Evolutionary conservation across 2,888 invertebrate genomes (phyloP).

Genomic region (Drosophila mayaguana): DNA sequence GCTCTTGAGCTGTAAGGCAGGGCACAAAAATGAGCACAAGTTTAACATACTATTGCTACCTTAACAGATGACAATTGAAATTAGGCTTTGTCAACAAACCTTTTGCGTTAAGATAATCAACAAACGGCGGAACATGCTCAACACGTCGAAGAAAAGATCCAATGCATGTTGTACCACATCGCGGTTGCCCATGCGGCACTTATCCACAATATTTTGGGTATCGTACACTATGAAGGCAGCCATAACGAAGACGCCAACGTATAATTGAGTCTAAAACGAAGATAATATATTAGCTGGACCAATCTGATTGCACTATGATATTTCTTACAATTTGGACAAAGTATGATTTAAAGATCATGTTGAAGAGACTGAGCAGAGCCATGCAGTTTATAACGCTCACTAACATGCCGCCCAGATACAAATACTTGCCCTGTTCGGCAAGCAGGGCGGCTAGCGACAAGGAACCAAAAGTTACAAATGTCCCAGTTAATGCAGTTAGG

Average conservation of each 20-base stretch:
- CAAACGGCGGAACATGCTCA: constrained; percentile 96
- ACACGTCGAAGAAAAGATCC: constrained; percentile 97
- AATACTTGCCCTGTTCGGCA: constrained; percentile 94
- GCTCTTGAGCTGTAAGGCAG: constrained; percentile 69
- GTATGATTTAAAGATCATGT: constrained; percentile 93
- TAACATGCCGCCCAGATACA: constrained; percentile 95
- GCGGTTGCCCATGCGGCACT: constrained; percentile 94
- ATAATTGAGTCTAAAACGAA: constrained; percentile 90
- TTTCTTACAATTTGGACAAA: constrained; percentile 90
- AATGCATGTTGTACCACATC: constrained; percentile 97
- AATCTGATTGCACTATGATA: not conserved
- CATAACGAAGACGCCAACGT: constrained; percentile 95
- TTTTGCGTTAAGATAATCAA: constrained; percentile 95
- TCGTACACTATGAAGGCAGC: constrained; percentile 98
- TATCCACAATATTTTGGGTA: constrained; percentile 98
- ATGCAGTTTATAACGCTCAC: constrained; percentile 93
- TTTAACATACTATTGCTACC: constrained; percentile 15
- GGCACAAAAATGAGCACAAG: constrained; percentile 30
- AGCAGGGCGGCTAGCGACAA: constrained; percentile 95
- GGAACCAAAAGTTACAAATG: constrained; percentile 95
- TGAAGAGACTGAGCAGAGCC: constrained; percentile 91
- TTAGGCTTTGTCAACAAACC: constrained; percentile 86
- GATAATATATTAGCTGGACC: not conserved
- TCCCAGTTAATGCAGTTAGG: constrained; percentile 93
- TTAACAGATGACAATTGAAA: constrained; percentile 1